Evolutionary conservation across 2,797 vertebrate genomes (phyloP).

Genomic region (Pantherophis vulpinus): DNA sequence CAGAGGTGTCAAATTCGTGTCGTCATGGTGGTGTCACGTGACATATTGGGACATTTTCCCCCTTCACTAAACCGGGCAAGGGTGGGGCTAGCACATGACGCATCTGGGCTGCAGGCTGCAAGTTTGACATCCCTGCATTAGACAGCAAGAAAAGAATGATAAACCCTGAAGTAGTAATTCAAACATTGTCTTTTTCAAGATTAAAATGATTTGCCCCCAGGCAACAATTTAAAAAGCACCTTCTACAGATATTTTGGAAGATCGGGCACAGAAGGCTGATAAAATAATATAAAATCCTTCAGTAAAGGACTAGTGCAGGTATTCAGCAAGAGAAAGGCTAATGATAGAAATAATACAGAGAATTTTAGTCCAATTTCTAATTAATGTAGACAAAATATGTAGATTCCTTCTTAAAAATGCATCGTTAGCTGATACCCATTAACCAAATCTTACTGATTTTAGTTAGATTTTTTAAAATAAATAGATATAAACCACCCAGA

Average conservation of each 20-base stretch:
- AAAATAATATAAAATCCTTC: neutral
- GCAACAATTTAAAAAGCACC: neutral
- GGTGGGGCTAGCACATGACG: too few species aligned
- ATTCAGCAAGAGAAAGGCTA: neutral
- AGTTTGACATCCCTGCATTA: neutral
- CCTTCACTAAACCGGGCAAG: too few species aligned
- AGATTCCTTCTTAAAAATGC: neutral
- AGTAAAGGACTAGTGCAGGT: neutral
- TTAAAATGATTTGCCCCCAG: neutral
- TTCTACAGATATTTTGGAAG: neutral
- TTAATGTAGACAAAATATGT: neutral
- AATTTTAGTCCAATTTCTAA: neutral
- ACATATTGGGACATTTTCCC: too few species aligned
- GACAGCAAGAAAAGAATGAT: slow-evolving; percentile 1
- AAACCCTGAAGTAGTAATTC: neutral
- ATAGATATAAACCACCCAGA: neutral
- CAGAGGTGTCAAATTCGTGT: too few species aligned
- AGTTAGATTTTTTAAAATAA: neutral
- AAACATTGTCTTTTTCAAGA: neutral
- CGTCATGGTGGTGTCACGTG: too few species aligned
- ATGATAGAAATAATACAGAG: neutral
- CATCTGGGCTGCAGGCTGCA: too few species aligned
- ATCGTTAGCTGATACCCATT: neutral
- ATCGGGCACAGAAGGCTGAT: neutral
- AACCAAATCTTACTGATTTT: neutral